Evolutionary conservation across 2,888 invertebrate genomes (phyloP).

Genomic region (Papilio demoleus): DNA sequence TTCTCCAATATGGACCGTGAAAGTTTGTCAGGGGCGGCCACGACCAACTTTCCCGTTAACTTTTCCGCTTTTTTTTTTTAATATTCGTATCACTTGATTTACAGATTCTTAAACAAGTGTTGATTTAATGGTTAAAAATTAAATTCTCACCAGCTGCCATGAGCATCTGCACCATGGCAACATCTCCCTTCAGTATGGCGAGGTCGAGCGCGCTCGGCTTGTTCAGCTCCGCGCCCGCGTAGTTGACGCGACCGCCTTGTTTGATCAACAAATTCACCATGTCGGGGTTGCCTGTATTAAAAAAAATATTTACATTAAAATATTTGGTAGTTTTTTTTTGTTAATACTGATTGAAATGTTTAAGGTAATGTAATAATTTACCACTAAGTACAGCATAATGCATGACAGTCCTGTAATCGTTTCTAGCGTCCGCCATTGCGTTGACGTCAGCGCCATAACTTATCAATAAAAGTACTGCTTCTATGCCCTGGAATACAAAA

Average conservation of each 20-base stretch:
- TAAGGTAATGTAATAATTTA: too few relatives aligned
- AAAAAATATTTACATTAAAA: slow-evolving; percentile 15
- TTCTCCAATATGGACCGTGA: too few relatives aligned
- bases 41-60: too few relatives aligned
- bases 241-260: slow-evolving; percentile 90
- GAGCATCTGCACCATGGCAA: slow-evolving; percentile 87
- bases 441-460: slow-evolving; percentile 94
- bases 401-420: slow-evolving; percentile 93
- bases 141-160: slow-evolving; percentile 85
- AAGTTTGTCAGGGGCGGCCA: too few relatives aligned
- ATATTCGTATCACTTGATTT: too few relatives aligned
- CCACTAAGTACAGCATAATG: slow-evolving; percentile 95
- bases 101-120: too few relatives aligned
- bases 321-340: neutral
- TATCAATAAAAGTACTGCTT: slow-evolving; percentile 89
- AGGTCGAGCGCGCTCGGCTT: slow-evolving; percentile 93
- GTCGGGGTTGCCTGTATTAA: slow-evolving; percentile 81
- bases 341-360: neutral
- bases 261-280: slow-evolving; percentile 91
- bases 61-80: too few relatives aligned
- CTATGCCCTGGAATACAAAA: slow-evolving; percentile 84
- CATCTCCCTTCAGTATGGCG: slow-evolving; percentile 92
- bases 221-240: slow-evolving; percentile 84
- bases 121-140: neutral
- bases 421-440: slow-evolving; percentile 92